Evolutionary conservation across 2,797 vertebrate species (phyloP), one percentile per base, ranked within the genome.

Genomic region (Moxostoma hubbsi): DNA sequence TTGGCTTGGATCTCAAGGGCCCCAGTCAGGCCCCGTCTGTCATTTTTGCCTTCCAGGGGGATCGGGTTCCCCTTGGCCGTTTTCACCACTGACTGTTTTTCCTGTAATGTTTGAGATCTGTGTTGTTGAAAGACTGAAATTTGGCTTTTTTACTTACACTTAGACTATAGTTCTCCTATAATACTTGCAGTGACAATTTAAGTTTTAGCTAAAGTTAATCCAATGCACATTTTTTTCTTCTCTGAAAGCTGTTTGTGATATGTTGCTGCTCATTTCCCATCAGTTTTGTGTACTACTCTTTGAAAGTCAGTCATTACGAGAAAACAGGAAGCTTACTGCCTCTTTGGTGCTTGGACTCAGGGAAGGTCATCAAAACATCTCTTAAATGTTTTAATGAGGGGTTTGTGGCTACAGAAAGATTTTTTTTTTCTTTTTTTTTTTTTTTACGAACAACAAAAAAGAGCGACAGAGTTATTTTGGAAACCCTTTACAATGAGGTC

Each of bases 321-420:
- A 82, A 85, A 85, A 84, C 84, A 83, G 84, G 80, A 85, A 85
- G 64, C 73, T 72, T 59, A 78, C 80, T 80, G 84, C 69, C 82
- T 78, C 59, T 78, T 62, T 73, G 77, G 73, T 53, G 66, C 74
- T 83, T 70, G 73, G 65, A 80, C 66, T 77, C 80, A 58, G 71
- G 57, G 55, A 83, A 79, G 61, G 74, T 78, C 62, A 49, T 69
- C 73, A 75, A 77, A 85, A 80, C 66, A 75, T n/a, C 11, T 71
- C 57, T 75, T 75, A 63, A 79, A 46, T 12, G 9, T 45, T 73
- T 76, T 74, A 65, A 83, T 55, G 59, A 45, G 63, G 15, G 58
- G 8, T 72, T 75, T 73, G 59, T 12, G 70, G 82, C 43, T 15
- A 11, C 45, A 45, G 15, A 43, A 11, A 0, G 6, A 24, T 24